Base-by-base conservation (phyloP, 2,113 vertebrate genomes). In the Anas platyrhynchos region DNA sequence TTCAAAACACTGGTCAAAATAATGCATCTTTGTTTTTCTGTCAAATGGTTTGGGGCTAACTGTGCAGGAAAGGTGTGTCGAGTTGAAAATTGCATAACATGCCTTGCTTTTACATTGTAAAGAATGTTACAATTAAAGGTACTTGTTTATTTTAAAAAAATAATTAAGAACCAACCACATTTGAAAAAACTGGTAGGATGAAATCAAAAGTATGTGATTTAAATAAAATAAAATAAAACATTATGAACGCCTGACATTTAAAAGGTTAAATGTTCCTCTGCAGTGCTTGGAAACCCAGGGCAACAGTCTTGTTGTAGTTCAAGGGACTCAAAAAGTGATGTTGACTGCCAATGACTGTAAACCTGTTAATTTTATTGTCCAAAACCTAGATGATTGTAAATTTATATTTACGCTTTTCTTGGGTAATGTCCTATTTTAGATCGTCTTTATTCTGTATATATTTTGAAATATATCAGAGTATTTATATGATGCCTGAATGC, bases 1-100 rank as follows among this genome's bases (percentile, higher is more conserved):
- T 93, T 93, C 66, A 89, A 97, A 95, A 69, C 61, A 66, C 26
- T 73, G 72, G 41, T 88, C 72, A 94, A 81, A 90, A 9, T 87
- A 90, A 66, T n/a, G 36, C 56, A 25, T 7, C 23, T 90, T 20
- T 65, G 4, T 68, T 80, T 88, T 61, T 88, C 62, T 84, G 61
- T 85, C 48, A n/a, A 68, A 91, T 73, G 25, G 2, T 65, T 91
- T 81, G n/a, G 52, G 48, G 50, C 38, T 85, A 31, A 85, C 41
- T 78, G n/a, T 94, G 43, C 38, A 75, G 56, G 65, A 89, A 84
- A 59, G 31, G 27, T 73, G 29, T 91, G 69, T 76, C 23, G 79
- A 63, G 66, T 78, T 82, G 17, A 56, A 89, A 93, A 68, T 87
- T 14, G 32, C 44, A 6, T 31, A 41, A 9, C 31, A 7, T 54